phyloP scores from a whole-genome alignment of 2,888 invertebrate genomes.

The Nephrotoma flavescens region DNA sequence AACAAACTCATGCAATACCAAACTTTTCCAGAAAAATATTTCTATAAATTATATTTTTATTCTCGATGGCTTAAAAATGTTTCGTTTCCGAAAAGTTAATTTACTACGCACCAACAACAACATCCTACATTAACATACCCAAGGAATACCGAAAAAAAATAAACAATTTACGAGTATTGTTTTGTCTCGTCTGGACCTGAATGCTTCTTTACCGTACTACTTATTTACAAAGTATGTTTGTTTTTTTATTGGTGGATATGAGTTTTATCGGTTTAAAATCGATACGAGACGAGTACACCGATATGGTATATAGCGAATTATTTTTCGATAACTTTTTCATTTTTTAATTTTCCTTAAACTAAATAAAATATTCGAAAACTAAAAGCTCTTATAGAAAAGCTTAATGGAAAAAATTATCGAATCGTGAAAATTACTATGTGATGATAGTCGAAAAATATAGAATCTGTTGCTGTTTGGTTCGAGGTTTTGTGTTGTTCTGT shows the following conservation, averaged over 20 bases:
- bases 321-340: background rate
- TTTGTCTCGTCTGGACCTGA: background rate
- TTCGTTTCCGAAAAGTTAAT: background rate
- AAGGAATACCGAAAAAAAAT: background rate
- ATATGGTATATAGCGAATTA: background rate
- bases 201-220: background rate
- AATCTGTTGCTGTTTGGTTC: background rate
- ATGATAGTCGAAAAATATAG: background rate
- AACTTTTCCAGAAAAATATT: background rate
- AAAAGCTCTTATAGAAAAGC: background rate
- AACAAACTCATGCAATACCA: background rate
- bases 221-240: background rate
- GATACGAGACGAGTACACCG: background rate
- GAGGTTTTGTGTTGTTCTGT: background rate
- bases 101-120: background rate
- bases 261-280: background rate
- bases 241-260: background rate
- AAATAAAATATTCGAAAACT: background rate
- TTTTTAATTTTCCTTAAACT: background rate
- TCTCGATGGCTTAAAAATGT: background rate
- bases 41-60: background rate
- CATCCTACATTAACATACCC: background rate
- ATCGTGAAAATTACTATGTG: background rate
- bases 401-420: background rate
- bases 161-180: background rate